Evolutionary conservation across 2,888 invertebrate species (phyloP).

Genomic region (Metellina segmentata): DNA sequence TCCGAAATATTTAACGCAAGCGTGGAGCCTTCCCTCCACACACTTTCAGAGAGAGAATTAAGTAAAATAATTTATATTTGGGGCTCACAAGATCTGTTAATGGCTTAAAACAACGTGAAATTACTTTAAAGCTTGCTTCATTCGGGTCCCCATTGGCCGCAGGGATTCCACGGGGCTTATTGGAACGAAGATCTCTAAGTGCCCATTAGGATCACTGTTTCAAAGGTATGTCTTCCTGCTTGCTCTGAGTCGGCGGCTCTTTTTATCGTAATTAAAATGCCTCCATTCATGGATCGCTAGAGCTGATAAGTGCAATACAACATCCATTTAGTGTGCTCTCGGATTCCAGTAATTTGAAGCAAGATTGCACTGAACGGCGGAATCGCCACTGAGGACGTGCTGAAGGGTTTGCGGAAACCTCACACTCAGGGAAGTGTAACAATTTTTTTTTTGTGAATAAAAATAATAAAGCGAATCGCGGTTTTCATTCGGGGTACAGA

Average conservation of each 20-base stretch:
- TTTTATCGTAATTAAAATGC: slow-evolving; percentile 35
- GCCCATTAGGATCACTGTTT: slow-evolving; percentile 26
- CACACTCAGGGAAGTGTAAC: no score
- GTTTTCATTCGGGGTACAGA: no score
- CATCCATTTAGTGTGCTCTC: not conserved
- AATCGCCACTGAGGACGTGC: no score
- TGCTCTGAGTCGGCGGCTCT: not conserved
- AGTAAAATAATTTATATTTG: slow-evolving; percentile 25
- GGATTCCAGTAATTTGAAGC: not conserved
- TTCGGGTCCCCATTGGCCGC: slow-evolving; percentile 10
- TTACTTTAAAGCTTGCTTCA: slow-evolving; percentile 30
- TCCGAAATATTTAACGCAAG: slow-evolving; percentile 12
- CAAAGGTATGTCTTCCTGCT: slow-evolving; percentile 7
- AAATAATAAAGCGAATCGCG: no score
- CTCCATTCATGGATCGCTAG: not conserved
- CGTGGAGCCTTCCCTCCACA: not conserved
- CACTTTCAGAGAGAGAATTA: slow-evolving; percentile 12
- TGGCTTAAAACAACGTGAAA: slow-evolving; percentile 50
- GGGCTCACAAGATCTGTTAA: slow-evolving; percentile 16
- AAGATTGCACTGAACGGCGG: no score
- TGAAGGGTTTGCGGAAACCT: no score
- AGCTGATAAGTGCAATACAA: not conserved
- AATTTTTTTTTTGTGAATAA: no score
- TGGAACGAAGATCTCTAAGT: slow-evolving; percentile 18
- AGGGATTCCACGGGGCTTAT: slow-evolving; percentile 40